Base-by-base conservation (phyloP, 1,140 invertebrate genomes). In the Arion vulgaris region DNA sequence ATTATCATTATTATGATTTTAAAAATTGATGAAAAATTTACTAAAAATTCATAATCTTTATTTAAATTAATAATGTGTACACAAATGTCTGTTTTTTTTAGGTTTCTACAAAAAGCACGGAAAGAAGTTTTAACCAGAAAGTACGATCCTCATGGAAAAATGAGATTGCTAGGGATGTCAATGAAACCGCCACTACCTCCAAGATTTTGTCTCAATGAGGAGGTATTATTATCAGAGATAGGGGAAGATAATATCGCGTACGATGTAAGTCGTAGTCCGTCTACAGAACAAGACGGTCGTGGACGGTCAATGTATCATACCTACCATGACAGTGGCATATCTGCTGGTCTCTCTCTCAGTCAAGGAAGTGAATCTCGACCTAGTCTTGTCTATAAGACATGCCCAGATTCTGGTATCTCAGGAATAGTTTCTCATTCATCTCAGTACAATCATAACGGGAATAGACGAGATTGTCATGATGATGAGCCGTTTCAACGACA, bases 241-340 rank as follows among this genome's bases (percentile, higher is more conserved):
- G 84, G 83, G 9, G 80, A 80, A 73, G 71, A 82, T 57, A 88
- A 89, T 76, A 78, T 75, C 26, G 88, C 82, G n/a, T 88, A 86
- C 69, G 84, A 86, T 69, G 87, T 85, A 13, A 87, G 85, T 69
- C 83, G 84, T 15, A 86, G 87, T 51, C 84, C 85, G 15, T 85
- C 85, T 15, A 82, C 74, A 28, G 84, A 86, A 51, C 74, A 84
- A 41, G 49, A 83, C 36, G 73, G 41, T 19, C 71, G 53, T 51
- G 45, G 74, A 36, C 38, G 53, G n/a, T 41, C 49, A 15, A n/a
- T 34, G 80, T 89, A 87, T 62, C 85, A 87, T 41, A 85, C 87
- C 26, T 86, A 82, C 45, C 86, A 87, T 41, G 88, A 89, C 83
- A 89, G 88, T 69, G 88, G 88, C 5, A 84, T 89, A 80, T 89